Evolutionary conservation across 2,888 invertebrate genomes (phyloP), one percentile per base, ranked within the genome.

Genomic region (Mythimna pallens): DNA sequence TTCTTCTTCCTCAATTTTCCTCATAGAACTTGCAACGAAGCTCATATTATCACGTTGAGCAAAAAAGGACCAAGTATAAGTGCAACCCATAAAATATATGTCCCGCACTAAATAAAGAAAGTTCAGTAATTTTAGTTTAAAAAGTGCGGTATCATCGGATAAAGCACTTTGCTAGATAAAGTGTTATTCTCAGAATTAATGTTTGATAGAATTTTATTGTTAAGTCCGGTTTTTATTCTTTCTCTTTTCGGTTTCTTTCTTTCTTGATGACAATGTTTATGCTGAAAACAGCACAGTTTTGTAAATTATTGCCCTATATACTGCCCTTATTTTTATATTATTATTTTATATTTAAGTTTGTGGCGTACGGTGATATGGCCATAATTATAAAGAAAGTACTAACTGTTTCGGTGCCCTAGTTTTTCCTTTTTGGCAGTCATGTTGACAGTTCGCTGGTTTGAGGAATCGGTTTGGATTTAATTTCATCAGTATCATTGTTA

Each of bases 81-180:
- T 65, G 57, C 61, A 52, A 10, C 55, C 74, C 77, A 76, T 86
- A 84, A 85, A 81, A 81, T 84, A 75, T 86, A 81, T 74, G 73
- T 30, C 22, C 34, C 25, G 71, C 58, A 68, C 62, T 85, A 79
- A 77, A 76, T 84, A 84, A 68, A 62, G 67, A 76, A 77, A 82
- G 58, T 84, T 65, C 69, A 78, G 81, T 83, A 83, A 77, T 85
- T 86, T 76, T 78, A 78, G 76, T 84, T 84, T 71, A 47, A 78
- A 65, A 86, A 86, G 55, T 86, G 82, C 80, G 76, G 69, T 84
- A 80, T 84, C 84, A 80, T 76, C 63, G 40, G 75, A 68, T 80
- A 62, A 77, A 78, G 64, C 58, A 54, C 47, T 79, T 78, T 78
- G n/a, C 55, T 82, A 59, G 78, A 78, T 81, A 77, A 61, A 81